These are phyloP conservation scores for Corythornis leucogaster DNA, from an alignment of 2,797 vertebrate genomes.

Conservation along the genomic window DNA sequence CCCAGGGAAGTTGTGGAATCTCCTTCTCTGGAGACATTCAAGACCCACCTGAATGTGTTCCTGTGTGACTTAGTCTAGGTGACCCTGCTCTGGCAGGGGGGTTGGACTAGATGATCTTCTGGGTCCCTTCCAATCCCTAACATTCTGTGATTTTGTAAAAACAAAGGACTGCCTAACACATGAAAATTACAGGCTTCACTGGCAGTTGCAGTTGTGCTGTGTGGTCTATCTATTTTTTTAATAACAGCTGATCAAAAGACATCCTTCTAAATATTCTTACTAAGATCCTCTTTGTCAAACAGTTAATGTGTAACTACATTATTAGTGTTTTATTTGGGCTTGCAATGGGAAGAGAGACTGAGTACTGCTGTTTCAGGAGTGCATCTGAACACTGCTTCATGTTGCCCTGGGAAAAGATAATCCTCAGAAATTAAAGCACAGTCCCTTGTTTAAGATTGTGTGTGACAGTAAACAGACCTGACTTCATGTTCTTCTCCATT, in stretches of 20 bases:
- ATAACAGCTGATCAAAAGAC: not conserved
- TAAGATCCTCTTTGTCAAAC: not conserved
- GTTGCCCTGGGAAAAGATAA: not conserved
- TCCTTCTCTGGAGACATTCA: too few relatives aligned
- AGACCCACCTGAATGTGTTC: too few relatives aligned
- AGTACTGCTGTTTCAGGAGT: not conserved
- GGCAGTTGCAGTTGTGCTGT: not conserved
- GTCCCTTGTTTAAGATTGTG: not conserved
- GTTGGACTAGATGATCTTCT: too few relatives aligned
- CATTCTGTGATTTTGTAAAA: not conserved
- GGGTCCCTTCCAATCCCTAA: too few relatives aligned
- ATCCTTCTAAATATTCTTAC: not conserved
- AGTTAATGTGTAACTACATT: not conserved
- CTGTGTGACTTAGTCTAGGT: too few relatives aligned
- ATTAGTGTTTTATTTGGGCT: not conserved
- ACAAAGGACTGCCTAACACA: not conserved
- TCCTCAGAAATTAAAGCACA: not conserved
- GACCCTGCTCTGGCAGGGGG: too few relatives aligned
- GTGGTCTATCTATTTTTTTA: not conserved
- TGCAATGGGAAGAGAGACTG: not conserved
- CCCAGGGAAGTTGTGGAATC: too few relatives aligned
- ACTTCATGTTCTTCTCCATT: not conserved
- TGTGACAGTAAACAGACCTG: not conserved
- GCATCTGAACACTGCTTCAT: not conserved
- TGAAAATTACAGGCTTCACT: not conserved